Conservation (phyloP, 2,888 invertebrate species). For the Cartodere bifasciata region DNA sequence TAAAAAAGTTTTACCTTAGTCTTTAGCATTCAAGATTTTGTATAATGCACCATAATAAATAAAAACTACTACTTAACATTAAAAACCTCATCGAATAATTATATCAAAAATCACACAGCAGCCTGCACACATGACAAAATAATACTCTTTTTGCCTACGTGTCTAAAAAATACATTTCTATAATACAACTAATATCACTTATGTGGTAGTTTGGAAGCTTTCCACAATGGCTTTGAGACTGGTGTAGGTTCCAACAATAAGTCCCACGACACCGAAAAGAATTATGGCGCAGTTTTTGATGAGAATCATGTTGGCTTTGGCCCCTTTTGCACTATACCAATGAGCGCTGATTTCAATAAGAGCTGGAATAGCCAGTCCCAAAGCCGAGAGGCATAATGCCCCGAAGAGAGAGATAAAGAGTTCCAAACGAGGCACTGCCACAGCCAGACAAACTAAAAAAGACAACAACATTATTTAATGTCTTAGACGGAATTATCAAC, state of each 20-base stretch:
- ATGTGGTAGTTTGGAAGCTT: too few species aligned
- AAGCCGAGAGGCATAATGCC: constrained; percentile 77
- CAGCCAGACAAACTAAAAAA: constrained; percentile 66
- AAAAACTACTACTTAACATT: too few species aligned
- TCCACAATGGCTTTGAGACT: constrained; percentile 46
- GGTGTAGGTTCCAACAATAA: constrained; percentile 54
- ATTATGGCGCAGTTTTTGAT: constrained; percentile 45
- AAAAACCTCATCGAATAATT: too few species aligned
- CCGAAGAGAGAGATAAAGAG: constrained; percentile 72
- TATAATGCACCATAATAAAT: too few species aligned
- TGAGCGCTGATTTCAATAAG: constrained; percentile 73
- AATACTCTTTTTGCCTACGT: too few species aligned
- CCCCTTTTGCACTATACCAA: constrained; percentile 53
- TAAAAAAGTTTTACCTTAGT: too few species aligned
- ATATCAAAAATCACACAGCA: too few species aligned
- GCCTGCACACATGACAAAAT: too few species aligned
- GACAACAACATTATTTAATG: constrained; percentile 1
- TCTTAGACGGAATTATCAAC: constrained; percentile 1
- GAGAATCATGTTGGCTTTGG: constrained; percentile 34
- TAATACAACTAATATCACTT: too few species aligned
- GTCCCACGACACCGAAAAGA: constrained; percentile 47
- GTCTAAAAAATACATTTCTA: too few species aligned
- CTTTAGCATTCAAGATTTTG: too few species aligned
- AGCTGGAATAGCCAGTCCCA: constrained; percentile 85
- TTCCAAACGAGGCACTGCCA: constrained; percentile 73